A percentile compares a stretch with the other conserved stretches of the same genome.
phyloP scores from a whole-genome alignment of 2,113 vertebrate genomes.

The Bostrychus sinensis region DNA sequence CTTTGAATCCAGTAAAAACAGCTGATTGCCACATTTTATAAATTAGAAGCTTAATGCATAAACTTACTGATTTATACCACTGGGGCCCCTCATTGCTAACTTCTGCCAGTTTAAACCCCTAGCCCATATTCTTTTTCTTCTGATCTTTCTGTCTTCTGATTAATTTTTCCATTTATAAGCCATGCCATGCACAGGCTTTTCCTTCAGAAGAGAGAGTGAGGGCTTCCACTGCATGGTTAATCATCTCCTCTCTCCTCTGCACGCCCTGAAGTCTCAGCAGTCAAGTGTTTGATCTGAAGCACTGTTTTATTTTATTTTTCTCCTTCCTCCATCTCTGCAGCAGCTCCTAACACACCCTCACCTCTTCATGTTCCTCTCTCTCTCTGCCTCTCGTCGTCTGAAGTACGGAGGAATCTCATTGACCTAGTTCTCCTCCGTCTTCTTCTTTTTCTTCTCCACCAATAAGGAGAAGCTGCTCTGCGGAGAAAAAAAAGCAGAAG shows the following conservation, averaged over 20 bases:
- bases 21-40: no score
- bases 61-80: no score
- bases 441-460: constrained; percentile 32
- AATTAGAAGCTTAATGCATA: no score
- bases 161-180: no score
- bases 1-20: no score
- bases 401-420: constrained; percentile 75
- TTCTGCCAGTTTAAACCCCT: no score
- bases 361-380: constrained; percentile 20
- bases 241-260: background rate
- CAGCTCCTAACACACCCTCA: constrained; percentile 23
- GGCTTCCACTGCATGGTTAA: constrained; percentile 28
- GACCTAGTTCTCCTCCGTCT: constrained; percentile 78
- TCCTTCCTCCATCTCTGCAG: background rate
- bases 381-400: constrained; percentile 8
- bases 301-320: no score
- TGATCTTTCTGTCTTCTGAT: no score
- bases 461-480: constrained; percentile 37
- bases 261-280: constrained; percentile 21
- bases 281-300: constrained; percentile 22
- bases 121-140: no score
- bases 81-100: no score
- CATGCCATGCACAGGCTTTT: no score
- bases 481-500: constrained; percentile 24
- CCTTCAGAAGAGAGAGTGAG: constrained; percentile 9